phyloP scores from a whole-genome alignment of 2,113 vertebrate genomes.

The Dunckerocampus dactyliophorus region DNA sequence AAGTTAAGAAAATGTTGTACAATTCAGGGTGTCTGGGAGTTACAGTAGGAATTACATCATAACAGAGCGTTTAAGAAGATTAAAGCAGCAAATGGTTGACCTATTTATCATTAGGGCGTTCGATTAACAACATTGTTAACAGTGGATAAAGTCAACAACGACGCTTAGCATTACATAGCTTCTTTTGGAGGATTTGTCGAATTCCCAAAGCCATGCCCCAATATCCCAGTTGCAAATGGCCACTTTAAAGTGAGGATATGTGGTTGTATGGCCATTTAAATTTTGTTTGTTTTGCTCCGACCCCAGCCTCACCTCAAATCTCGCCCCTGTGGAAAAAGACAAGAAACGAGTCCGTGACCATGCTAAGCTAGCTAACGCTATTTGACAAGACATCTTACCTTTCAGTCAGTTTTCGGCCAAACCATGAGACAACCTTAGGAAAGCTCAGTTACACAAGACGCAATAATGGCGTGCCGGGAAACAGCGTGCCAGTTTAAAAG shows the following conservation, averaged over 20 bases:
- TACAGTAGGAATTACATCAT: background rate
- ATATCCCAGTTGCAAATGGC: background rate
- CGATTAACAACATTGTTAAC: background rate
- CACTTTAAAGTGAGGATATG: background rate
- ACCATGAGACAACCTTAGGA: slow-evolving; percentile 21
- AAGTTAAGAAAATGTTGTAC: background rate
- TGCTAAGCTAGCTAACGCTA: slow-evolving; percentile 41
- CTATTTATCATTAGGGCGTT: slow-evolving; percentile 9
- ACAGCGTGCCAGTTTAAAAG: slow-evolving; percentile 4
- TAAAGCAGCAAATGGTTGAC: slow-evolving; percentile 4
- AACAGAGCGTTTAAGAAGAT: slow-evolving; percentile 3
- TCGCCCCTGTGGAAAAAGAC: slow-evolving; percentile 45
- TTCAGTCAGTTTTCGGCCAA: slow-evolving; percentile 33
- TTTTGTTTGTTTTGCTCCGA: slow-evolving; percentile 27
- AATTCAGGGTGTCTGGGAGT: background rate
- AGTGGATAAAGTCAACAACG: background rate
- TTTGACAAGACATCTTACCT: slow-evolving; percentile 44
- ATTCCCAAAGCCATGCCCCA: no score
- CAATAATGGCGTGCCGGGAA: background rate
- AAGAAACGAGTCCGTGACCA: slow-evolving; percentile 36
- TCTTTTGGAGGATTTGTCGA: background rate
- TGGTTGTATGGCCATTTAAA: background rate
- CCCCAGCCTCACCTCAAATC: slow-evolving; percentile 60
- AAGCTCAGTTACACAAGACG: slow-evolving; percentile 5
- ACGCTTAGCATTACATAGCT: background rate